These are phyloP conservation scores for Coenobita brevimanus DNA, from an alignment of 1,140 invertebrate genomes.

Conservation along the genomic window DNA sequence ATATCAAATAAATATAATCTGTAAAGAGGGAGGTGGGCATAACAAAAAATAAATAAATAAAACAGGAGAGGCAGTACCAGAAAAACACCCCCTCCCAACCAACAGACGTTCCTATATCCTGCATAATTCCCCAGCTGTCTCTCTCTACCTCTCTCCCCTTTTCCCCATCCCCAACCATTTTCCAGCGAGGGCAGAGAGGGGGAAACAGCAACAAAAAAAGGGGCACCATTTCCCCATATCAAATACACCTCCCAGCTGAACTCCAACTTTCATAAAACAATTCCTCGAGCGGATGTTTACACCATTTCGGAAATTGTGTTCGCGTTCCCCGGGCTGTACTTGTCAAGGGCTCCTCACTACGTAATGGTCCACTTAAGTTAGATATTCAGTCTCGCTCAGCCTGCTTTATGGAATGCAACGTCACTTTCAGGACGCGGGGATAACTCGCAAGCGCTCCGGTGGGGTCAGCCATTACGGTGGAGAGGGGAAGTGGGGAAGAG, in stretches of 20 bases:
- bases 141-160: slow-evolving; percentile 6
- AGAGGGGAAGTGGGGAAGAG: not conserved
- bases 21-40: no score
- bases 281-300: slow-evolving; percentile 61
- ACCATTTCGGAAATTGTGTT: slow-evolving; percentile 65
- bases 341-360: slow-evolving; percentile 56
- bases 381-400: slow-evolving; percentile 60
- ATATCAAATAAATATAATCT: no score
- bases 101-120: no score
- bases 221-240: slow-evolving; percentile 59
- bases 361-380: slow-evolving; percentile 61
- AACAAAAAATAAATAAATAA: no score
- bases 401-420: slow-evolving; percentile 61
- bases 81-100: no score
- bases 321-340: slow-evolving; percentile 58
- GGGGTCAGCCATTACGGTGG: slow-evolving; percentile 54
- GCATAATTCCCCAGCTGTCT: no score
- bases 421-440: slow-evolving; percentile 61
- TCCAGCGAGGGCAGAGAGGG: no score
- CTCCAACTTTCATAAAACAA: slow-evolving; percentile 65
- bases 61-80: no score
- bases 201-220: no score
- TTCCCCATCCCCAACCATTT: slow-evolving; percentile 38
- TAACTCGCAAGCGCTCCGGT: slow-evolving; percentile 53
- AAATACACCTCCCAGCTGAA: slow-evolving; percentile 52